These are phyloP conservation scores for Ptilodon capucinus DNA, from an alignment of 2,888 invertebrate genomes.

Conservation along the genomic window DNA sequence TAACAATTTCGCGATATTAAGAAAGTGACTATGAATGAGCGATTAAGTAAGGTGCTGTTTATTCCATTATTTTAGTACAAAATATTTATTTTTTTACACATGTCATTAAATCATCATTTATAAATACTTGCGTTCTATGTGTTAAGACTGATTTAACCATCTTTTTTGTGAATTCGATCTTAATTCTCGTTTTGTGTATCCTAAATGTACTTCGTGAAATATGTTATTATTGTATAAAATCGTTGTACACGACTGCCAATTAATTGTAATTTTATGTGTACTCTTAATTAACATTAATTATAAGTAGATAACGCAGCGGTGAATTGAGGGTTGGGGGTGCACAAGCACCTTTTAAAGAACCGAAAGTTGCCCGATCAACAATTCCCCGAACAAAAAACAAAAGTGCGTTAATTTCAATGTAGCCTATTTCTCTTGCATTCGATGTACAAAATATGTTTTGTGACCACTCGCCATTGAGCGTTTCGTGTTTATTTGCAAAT, in stretches of 20 bases:
- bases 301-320: neutral
- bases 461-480: constrained; percentile 40
- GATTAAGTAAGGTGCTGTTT: constrained; percentile 59
- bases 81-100: constrained; percentile 41
- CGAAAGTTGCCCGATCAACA: constrained; percentile 28
- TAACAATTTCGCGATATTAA: constrained; percentile 29
- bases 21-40: constrained; percentile 14
- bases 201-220: constrained; percentile 23
- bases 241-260: constrained; percentile 16
- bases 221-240: constrained; percentile 17
- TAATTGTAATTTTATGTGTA: constrained; percentile 27
- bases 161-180: constrained; percentile 37
- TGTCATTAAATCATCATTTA: constrained; percentile 33
- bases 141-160: constrained; percentile 70
- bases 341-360: neutral
- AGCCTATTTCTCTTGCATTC: constrained; percentile 26
- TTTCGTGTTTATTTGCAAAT: constrained; percentile 39
- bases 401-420: constrained; percentile 8
- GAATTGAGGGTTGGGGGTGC: neutral
- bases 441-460: constrained; percentile 14
- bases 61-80: constrained; percentile 66
- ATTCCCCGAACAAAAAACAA: constrained; percentile 20
- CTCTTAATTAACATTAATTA: constrained; percentile 13
- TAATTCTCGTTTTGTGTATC: constrained; percentile 44
- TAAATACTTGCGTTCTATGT: constrained; percentile 30